These are phyloP conservation scores for Eupeodes luniger DNA, from an alignment of 2,888 invertebrate genomes.

Conservation along the genomic window DNA sequence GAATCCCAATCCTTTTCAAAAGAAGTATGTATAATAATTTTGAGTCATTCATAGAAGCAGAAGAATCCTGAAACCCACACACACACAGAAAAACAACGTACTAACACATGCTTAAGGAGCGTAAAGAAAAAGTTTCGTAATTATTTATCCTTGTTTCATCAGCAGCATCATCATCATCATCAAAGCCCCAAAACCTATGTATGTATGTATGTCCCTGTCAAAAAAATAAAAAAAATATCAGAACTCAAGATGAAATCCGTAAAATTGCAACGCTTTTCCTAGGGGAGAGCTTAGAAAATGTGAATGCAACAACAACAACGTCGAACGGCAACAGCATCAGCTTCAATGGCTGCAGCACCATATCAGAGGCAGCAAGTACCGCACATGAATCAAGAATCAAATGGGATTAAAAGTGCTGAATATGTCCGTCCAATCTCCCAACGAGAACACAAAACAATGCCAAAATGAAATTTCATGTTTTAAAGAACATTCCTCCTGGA, in stretches of 20 bases:
- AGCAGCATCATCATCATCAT: constrained; percentile 55
- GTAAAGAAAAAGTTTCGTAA: constrained; percentile 70
- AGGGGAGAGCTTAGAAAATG: constrained; percentile 64
- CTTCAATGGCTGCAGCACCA: background rate
- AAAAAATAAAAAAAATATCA: constrained; percentile 7
- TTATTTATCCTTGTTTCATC: constrained; percentile 75
- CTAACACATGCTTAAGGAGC: constrained; percentile 15
- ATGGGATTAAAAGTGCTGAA: constrained; percentile 63
- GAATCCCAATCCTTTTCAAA: constrained; percentile 69
- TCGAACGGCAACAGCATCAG: background rate
- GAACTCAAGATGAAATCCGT: constrained; percentile 52
- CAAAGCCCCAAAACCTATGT: constrained; percentile 11
- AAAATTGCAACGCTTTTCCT: constrained; percentile 46
- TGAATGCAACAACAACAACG: background rate
- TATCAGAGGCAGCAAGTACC: constrained; percentile 19
- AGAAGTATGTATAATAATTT: constrained; percentile 69
- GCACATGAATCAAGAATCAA: constrained; percentile 44
- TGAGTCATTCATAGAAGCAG: constrained; percentile 69
- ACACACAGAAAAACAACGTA: constrained; percentile 16
- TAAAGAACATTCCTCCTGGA: constrained; percentile 22
- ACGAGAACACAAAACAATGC: constrained; percentile 46
- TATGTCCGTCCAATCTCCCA: constrained; percentile 52
- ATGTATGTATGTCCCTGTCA: constrained; percentile 2
- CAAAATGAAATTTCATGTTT: constrained; percentile 67
- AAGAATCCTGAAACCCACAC: constrained; percentile 18